Conservation (phyloP, 2,888 invertebrate species). For the Tenthredo amoena region DNA sequence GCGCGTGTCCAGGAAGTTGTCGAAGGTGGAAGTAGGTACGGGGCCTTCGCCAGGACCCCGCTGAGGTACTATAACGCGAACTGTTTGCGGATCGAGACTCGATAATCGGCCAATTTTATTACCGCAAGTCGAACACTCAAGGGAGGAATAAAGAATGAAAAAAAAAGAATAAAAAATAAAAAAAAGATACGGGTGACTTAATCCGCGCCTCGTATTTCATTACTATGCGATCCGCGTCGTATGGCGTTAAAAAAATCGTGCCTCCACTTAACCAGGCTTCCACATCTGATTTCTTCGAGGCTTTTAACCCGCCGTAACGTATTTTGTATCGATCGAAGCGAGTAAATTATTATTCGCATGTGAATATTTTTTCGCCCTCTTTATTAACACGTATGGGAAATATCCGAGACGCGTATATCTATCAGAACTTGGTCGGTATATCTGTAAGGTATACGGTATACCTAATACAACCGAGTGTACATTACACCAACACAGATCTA, state of each 20-base stretch:
- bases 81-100: constrained; percentile 25
- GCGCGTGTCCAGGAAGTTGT: constrained; percentile 36
- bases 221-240: constrained; percentile 17
- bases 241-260: not conserved
- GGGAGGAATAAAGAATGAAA: not conserved
- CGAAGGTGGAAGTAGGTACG: not conserved
- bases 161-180: not conserved
- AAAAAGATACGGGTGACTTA: constrained; percentile 27
- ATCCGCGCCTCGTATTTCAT: constrained; percentile 26
- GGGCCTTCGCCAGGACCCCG: constrained; percentile 1
- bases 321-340: not conserved
- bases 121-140: not conserved
- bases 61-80: constrained; percentile 7
- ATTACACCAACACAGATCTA: not conserved
- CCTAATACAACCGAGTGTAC: not conserved
- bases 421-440: not conserved
- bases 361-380: constrained; percentile 24
- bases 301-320: not conserved
- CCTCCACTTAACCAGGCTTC: not conserved
- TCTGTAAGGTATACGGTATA: not conserved
- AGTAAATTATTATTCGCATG: not conserved
- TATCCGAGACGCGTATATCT: not conserved
- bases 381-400: not conserved
- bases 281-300: not conserved
- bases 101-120: constrained; percentile 39